phyloP scores from a whole-genome alignment of 2,113 vertebrate species.

The Chamaea fasciata region DNA sequence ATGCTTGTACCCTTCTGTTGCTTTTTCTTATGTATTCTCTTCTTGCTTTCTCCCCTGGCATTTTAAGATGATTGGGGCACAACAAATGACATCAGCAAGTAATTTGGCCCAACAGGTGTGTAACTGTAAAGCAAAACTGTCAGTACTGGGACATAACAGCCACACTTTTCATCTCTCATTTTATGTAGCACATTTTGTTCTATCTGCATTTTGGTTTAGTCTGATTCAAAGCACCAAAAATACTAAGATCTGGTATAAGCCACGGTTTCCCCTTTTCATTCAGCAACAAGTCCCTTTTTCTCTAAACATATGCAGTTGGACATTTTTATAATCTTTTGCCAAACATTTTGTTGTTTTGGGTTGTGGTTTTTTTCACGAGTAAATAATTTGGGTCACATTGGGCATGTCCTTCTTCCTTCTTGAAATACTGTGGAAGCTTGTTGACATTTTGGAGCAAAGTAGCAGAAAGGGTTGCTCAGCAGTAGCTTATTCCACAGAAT shows the following conservation, averaged over 20 bases:
- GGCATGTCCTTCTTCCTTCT: background rate
- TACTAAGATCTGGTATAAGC: background rate
- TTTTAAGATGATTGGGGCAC: background rate
- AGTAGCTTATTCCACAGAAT: background rate
- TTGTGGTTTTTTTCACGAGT: background rate
- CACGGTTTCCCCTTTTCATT: background rate
- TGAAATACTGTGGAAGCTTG: background rate
- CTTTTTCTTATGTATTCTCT: background rate
- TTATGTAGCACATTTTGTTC: background rate
- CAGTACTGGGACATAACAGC: background rate
- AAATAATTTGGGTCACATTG: background rate
- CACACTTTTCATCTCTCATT: background rate
- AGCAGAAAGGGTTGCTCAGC: background rate
- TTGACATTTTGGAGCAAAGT: background rate
- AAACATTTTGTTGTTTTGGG: background rate
- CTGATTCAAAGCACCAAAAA: background rate
- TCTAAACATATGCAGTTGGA: background rate
- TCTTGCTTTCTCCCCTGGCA: background rate
- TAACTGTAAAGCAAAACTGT: background rate
- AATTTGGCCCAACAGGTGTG: background rate
- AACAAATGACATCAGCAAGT: background rate
- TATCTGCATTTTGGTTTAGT: background rate
- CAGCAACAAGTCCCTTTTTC: background rate
- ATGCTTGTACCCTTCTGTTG: background rate
- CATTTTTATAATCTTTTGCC: background rate